A percentile compares a stretch with the other conserved stretches of the same genome.
Conservation (phyloP, 2,888 invertebrate genomes). For the Temnothorax unifasciatus region DNA sequence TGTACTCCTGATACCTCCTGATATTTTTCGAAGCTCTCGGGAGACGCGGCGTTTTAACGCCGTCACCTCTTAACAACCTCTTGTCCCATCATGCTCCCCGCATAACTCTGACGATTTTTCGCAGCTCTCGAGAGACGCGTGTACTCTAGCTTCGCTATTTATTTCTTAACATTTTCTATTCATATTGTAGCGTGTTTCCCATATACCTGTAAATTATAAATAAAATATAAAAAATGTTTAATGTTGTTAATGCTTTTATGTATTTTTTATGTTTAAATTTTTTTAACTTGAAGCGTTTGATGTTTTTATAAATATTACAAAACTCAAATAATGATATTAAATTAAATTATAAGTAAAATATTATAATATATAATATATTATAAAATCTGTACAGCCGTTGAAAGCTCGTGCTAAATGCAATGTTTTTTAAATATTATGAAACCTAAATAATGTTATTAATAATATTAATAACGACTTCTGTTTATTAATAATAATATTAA, state of each 20-base stretch:
- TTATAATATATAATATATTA: not conserved
- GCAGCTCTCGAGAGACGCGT: not conserved
- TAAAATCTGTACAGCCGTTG: not conserved
- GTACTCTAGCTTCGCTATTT: not conserved
- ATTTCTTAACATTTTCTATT: not conserved
- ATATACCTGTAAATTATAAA: not conserved
- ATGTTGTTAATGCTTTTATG: too few relatives aligned
- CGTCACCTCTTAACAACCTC: not conserved
- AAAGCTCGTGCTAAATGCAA: too few relatives aligned
- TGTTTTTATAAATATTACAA: too few relatives aligned
- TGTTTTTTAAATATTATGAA: too few relatives aligned
- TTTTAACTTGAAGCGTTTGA: too few relatives aligned
- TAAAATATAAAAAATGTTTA: not conserved
- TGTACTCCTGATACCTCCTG: not conserved
- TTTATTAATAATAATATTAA: too few relatives aligned
- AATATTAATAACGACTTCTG: too few relatives aligned
- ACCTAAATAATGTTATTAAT: too few relatives aligned
- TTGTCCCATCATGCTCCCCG: not conserved
- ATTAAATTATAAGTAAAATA: not conserved
- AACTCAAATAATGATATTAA: not conserved
- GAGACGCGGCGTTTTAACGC: not conserved
- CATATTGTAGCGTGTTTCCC: not conserved
- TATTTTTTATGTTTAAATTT: too few relatives aligned
- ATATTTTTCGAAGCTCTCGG: constrained; percentile 20
- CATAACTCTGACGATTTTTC: not conserved